Conservation (phyloP, 1,140 invertebrate species). For the Antheraea mylitta region DNA sequence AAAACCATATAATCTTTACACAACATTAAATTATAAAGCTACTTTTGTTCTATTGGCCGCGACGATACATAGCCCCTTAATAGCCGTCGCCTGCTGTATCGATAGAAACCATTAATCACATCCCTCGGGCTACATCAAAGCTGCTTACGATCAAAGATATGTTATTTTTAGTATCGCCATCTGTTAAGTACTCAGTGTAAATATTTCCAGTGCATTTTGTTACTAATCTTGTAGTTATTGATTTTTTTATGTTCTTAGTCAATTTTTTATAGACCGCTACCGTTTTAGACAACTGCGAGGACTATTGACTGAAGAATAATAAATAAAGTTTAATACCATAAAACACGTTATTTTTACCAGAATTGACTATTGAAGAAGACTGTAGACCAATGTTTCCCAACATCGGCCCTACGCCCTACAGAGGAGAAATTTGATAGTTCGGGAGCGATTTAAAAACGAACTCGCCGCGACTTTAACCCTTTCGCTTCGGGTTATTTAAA, state of each 20-base stretch:
- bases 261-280: background rate
- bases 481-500: too few relatives aligned
- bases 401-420: too few relatives aligned
- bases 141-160: conserved; percentile 1
- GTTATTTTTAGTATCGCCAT: conserved; percentile 1
- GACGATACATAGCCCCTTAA: background rate
- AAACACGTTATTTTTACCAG: too few relatives aligned
- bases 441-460: too few relatives aligned
- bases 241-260: background rate
- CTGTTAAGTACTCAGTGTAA: background rate
- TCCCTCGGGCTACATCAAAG: background rate
- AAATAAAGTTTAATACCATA: too few relatives aligned
- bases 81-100: background rate
- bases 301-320: too few relatives aligned
- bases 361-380: too few relatives aligned
- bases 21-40: background rate
- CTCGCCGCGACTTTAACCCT: too few relatives aligned
- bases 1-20: too few relatives aligned
- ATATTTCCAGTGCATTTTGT: background rate
- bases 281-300: background rate
- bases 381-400: too few relatives aligned
- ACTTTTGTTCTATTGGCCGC: background rate
- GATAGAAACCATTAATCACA: background rate
- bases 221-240: background rate
- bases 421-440: too few relatives aligned